Evolutionary conservation across 2,113 vertebrate species (phyloP).

Genomic region (Micronycteris hirsuta): DNA sequence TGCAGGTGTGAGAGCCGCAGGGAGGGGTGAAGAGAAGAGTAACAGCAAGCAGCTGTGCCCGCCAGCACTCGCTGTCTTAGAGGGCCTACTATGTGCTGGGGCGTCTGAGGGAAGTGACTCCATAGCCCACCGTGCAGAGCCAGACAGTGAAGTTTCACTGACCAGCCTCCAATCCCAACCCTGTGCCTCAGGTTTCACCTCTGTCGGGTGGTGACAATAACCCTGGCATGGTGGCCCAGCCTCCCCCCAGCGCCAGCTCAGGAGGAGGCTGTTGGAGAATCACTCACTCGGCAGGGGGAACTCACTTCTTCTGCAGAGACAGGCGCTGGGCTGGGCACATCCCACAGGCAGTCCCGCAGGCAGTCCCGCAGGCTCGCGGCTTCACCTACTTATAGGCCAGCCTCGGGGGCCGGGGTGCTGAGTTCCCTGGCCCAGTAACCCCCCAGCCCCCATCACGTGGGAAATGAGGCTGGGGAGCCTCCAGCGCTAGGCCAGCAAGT

Average conservation of each 20-base stretch:
- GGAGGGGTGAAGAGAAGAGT: background rate
- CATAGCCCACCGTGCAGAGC: background rate
- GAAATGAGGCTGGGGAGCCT: background rate
- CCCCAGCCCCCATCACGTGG: rapidly evolving
- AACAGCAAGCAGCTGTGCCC: background rate
- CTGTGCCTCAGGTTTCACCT: background rate
- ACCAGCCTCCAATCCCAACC: background rate
- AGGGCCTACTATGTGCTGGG: background rate
- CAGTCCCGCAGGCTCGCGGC: background rate
- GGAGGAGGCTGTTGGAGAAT: background rate
- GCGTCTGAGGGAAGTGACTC: rapidly evolving
- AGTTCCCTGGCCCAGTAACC: background rate
- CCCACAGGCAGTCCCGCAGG: background rate
- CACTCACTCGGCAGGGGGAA: background rate
- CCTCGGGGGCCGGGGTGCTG: background rate
- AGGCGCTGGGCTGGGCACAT: rapidly evolving
- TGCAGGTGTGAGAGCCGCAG: background rate
- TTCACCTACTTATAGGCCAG: background rate
- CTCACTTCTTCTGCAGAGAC: background rate
- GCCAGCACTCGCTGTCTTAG: rapidly evolving
- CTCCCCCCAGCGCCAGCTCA: rapidly evolving
- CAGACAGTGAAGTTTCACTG: background rate
- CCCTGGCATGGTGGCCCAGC: background rate
- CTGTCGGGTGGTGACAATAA: background rate
- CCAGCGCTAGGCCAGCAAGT: background rate